These are phyloP conservation scores for Oscheius sp. DNA, from an alignment of 2,888 invertebrate genomes.

Conservation along the genomic window DNA sequence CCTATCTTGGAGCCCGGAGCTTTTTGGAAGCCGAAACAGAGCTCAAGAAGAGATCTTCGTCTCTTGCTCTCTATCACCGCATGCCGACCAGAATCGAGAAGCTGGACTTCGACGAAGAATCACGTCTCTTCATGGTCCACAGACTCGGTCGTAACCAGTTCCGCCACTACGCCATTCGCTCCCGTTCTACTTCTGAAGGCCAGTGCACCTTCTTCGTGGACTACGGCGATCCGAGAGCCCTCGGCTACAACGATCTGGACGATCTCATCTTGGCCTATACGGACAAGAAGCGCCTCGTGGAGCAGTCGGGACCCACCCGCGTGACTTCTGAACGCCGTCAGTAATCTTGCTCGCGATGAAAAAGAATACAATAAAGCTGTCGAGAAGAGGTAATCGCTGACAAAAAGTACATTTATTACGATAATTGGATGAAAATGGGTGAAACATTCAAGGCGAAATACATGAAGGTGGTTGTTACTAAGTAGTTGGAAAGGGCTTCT, in stretches of 20 bases:
- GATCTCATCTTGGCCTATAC: background rate
- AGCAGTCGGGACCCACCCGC: background rate
- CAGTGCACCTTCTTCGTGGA: background rate
- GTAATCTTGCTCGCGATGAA: background rate
- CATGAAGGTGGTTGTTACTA: too few species aligned
- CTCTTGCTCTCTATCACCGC: background rate
- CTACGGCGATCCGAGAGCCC: conserved; percentile 2
- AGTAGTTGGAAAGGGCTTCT: too few species aligned
- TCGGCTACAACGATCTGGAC: background rate
- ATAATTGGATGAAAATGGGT: background rate
- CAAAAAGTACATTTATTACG: background rate
- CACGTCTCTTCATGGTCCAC: background rate
- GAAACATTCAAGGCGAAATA: too few species aligned
- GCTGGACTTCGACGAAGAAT: background rate
- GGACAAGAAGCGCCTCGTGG: conserved; percentile 1
- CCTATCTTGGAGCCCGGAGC: background rate
- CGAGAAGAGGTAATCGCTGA: too few species aligned
- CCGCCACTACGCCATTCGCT: background rate
- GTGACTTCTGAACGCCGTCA: background rate
- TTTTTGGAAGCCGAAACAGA: background rate
- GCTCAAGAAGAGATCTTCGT: background rate
- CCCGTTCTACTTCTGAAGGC: background rate
- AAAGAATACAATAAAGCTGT: background rate
- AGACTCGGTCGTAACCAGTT: background rate
- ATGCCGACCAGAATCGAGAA: background rate